Evolutionary conservation across 2,797 vertebrate species (phyloP).

Genomic region (Tauraco hartlaubi): DNA sequence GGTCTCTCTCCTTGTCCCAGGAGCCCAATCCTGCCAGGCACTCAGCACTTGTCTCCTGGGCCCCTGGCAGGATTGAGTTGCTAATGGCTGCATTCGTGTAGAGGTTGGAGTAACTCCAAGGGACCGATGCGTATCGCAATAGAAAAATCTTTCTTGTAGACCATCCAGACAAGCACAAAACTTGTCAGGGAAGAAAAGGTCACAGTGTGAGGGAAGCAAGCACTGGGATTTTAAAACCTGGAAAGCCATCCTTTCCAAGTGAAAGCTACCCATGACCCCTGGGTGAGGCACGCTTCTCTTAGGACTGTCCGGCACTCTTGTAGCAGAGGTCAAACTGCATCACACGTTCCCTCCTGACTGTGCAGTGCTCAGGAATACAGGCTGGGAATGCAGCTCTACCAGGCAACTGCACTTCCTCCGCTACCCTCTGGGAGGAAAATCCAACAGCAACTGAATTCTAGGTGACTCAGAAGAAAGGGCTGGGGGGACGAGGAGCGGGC

Average conservation of each 20-base stretch:
- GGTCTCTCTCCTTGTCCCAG: not conserved
- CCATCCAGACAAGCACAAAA: slow-evolving; percentile 22
- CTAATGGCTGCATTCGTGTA: not conserved
- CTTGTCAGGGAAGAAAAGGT: slow-evolving; percentile 26
- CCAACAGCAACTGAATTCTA: not conserved
- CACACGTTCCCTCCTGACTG: not conserved
- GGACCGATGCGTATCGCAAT: not conserved
- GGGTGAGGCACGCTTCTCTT: not conserved
- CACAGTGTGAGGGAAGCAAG: not conserved
- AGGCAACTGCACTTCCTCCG: slow-evolving; percentile 35
- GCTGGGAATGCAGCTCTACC: slow-evolving; percentile 48
- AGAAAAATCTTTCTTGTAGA: slow-evolving; percentile 4
- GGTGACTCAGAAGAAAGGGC: not conserved
- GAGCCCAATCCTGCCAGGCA: not conserved
- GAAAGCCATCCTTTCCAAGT: not conserved
- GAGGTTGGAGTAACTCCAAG: slow-evolving; percentile 20
- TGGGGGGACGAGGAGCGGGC: not conserved
- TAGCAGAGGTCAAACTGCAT: slow-evolving; percentile 24
- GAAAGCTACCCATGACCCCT: not conserved
- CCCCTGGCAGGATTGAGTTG: not conserved
- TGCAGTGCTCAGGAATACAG: not conserved
- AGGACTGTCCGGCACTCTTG: not conserved
- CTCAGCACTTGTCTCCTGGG: not conserved
- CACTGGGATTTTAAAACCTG: not conserved
- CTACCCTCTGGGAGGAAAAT: slow-evolving; percentile 62